Base-by-base conservation (phyloP, 2,113 vertebrate genomes). In the Ramphastos sulfuratus region DNA sequence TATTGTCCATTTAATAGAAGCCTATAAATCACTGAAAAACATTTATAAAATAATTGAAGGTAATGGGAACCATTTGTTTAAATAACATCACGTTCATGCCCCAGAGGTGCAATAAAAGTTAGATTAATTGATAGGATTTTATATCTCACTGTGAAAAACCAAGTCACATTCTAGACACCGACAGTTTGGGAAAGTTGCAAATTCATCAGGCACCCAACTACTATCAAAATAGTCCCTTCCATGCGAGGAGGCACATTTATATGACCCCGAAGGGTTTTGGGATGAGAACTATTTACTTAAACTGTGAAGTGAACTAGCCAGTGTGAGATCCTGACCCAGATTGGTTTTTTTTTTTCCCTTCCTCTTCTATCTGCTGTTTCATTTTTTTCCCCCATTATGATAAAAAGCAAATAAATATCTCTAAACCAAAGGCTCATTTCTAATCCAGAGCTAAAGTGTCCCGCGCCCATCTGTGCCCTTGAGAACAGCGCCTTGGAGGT, bases 231-330 rank as follows among this genome's bases (percentile, higher is more conserved):
- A 97, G 90, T 91, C 91, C 92, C 74, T 96, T 96, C 95, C 94
- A 96, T 95, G 91, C 75, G 73, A 97, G 96, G 94, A 97, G 91
- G 89, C 95, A 92, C 94, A 96, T 96, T 96, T 96, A 80, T 92
- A 75, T 95, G 97, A 97, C 96, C 95, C 93, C 88, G 92, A 96
- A 97, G 93, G 96, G 94, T 91, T 94, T 95, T 87, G 87, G 95
- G 93, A 97, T 97, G 96, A 97, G 95, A 97, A 97, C 89, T 98
- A 96, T 98, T 98, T 97, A 97, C 96, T 97, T 98, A 97, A 97
- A 97, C 95, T 93, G 93, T 60, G 92, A 96, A 95, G 93, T 96
- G 96, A 97, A 97, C 94, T 97, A 97, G 87, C 95, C 94, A 95
- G 95, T 97, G 97, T 97, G 97, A 97, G 97, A 97, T 94, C 89